These are phyloP conservation scores for Tenualosa ilisha DNA, from an alignment of 2,797 vertebrate genomes.

Conservation along the genomic window DNA sequence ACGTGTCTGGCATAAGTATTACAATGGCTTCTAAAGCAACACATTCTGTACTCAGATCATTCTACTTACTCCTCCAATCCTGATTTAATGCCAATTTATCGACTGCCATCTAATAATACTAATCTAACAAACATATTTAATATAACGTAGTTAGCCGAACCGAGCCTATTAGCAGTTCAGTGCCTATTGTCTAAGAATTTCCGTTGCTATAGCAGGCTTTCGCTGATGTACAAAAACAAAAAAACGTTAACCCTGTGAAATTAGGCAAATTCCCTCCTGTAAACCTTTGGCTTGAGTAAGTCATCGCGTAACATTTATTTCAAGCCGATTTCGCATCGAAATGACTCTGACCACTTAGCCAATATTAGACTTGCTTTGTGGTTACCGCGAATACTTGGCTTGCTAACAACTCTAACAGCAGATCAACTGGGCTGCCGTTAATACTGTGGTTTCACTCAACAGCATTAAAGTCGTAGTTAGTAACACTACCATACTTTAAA, in stretches of 20 bases:
- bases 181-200: slow-evolving; percentile 28
- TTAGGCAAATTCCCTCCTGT: background rate
- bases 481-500: background rate
- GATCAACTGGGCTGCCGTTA: background rate
- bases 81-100: slow-evolving; percentile 21
- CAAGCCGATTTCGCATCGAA: background rate
- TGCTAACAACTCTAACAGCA: background rate
- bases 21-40: slow-evolving; percentile 26
- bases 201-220: slow-evolving; percentile 1
- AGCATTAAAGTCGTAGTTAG: background rate
- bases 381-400: background rate
- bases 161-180: slow-evolving; percentile 25
- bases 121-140: slow-evolving; percentile 31
- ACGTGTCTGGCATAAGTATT: too few species aligned
- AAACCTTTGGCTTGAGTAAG: background rate
- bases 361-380: slow-evolving; percentile 7
- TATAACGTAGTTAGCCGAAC: background rate
- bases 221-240: background rate
- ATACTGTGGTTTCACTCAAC: background rate
- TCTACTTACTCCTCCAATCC: slow-evolving; percentile 29
- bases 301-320: background rate
- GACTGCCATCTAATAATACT: slow-evolving; percentile 23
- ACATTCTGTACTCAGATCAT: slow-evolving; percentile 20
- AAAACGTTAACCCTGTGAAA: too few species aligned
- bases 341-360: slow-evolving; percentile 11